Percentiles rank a stretch among this genome's conserved stretches.
These are phyloP conservation scores for Mirounga angustirostris DNA, from an alignment of 2,113 vertebrate species.

Conservation along the genomic window DNA sequence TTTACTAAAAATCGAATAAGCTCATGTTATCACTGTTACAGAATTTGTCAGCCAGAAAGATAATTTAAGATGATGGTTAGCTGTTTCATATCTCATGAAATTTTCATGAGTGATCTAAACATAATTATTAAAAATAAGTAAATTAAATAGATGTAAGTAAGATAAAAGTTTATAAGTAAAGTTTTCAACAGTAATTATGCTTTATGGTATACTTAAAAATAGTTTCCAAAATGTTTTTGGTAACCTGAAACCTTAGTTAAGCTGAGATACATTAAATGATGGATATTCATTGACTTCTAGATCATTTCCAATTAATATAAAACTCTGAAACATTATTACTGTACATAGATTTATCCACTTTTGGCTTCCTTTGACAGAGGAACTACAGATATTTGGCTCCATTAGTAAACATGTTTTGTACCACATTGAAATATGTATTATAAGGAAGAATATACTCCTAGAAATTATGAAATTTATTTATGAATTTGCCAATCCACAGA, in stretches of 20 bases:
- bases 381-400: not conserved
- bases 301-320: not conserved
- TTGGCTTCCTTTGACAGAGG: not conserved
- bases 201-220: not conserved
- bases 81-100: not conserved
- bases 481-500: not conserved
- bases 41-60: not conserved
- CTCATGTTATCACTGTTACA: not conserved
- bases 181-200: not conserved
- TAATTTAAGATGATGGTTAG: not conserved
- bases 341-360: not conserved
- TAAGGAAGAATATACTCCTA: not conserved
- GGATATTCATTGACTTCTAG: not conserved
- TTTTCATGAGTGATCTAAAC: not conserved
- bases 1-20: not conserved
- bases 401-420: not conserved
- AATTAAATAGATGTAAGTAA: not conserved
- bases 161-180: not conserved
- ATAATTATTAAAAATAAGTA: not conserved
- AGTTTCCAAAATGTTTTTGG: not conserved
- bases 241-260: not conserved
- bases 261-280: not conserved
- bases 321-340: not conserved
- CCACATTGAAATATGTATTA: not conserved
- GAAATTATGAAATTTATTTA: not conserved